phyloP scores from a whole-genome alignment of 2,888 invertebrate species.

The Sphaeridia pumilis region DNA sequence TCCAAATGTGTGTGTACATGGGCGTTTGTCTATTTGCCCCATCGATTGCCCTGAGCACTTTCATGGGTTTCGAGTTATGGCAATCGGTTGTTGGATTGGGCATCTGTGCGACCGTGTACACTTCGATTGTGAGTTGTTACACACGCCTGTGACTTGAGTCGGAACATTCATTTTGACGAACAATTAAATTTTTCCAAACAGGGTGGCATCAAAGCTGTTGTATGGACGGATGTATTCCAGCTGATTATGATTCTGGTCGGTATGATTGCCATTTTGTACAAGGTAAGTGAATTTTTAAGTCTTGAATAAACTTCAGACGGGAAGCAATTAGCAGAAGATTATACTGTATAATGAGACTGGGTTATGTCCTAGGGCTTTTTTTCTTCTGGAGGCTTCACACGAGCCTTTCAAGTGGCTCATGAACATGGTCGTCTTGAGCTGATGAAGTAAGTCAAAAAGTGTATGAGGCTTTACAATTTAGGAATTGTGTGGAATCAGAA shows the following conservation, averaged over 20 bases:
- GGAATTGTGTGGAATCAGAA: too few species aligned
- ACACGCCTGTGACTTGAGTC: too few species aligned
- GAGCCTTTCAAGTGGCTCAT: slow-evolving; percentile 37
- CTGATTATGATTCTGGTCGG: slow-evolving; percentile 18
- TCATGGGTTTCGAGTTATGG: slow-evolving; percentile 36
- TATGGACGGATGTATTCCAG: slow-evolving; percentile 29
- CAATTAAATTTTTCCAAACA: slow-evolving; percentile 1
- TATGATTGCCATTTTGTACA: neutral
- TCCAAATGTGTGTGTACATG: slow-evolving; percentile 28
- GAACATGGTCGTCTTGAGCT: slow-evolving; percentile 37
- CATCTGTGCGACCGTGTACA: slow-evolving; percentile 39
- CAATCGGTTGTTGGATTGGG: slow-evolving; percentile 37
- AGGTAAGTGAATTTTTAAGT: neutral
- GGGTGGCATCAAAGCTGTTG: slow-evolving; percentile 28
- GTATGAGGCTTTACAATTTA: too few species aligned
- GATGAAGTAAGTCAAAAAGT: slow-evolving; percentile 25
- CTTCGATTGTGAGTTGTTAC: slow-evolving; percentile 41
- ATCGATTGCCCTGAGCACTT: slow-evolving; percentile 36
- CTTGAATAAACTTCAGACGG: slow-evolving; percentile 20
- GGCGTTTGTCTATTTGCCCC: slow-evolving; percentile 38
- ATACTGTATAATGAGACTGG: too few species aligned
- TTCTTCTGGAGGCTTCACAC: slow-evolving; percentile 37
- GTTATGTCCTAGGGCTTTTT: slow-evolving; percentile 37
- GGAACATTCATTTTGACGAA: too few species aligned
- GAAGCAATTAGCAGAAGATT: slow-evolving; percentile 37